Base-by-base conservation (phyloP, 2,888 invertebrate species). In the Macaria notata region DNA sequence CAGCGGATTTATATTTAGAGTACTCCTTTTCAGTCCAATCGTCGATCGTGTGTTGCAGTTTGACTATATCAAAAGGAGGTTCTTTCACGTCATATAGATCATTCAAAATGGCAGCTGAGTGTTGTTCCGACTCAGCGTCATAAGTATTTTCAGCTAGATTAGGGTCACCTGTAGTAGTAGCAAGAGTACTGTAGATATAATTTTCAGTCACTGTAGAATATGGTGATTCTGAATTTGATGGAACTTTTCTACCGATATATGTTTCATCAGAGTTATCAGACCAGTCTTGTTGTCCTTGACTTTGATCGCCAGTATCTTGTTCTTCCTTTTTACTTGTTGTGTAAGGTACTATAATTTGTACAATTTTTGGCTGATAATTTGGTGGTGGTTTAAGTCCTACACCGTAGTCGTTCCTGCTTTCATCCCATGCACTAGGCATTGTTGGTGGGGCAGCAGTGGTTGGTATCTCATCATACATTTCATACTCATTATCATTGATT, bases 261-360 rank as follows among this genome's bases (percentile, higher is more conserved):
- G 83, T 80, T 61, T 88, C 82, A 57, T 81, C 76, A 19, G 79
- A 71, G 43, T 73, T 73, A 31, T 73, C 75, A 9, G 73, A 69
- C 79, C 78, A 83, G 44, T 82, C 78, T 54, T 86, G 76, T 7
- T 93, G 92, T 50, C 92, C 86, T 5, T 93, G 91, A 9, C 92
- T 88, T 54, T 68, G 71, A 31, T 75, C 69, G 19, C 1, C 19
- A 53, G 67, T 31, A 8, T 63, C 68, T 46, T 69, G 73, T 50
- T 75, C 66, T 42, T 70, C 65, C 92, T 93, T 45, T 46, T 82
- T 75, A 29, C 69, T 75, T 42, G 93, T 94, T 3, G 95, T 95
- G 69, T 96, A 96, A 0, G 97, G 97, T 59, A 97, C 95, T 54
- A 97, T 95, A 53, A 96, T 95, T 85, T 96, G 96, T 5, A 95